Percentiles rank a stretch among this genome's conserved stretches.
phyloP scores from a whole-genome alignment of 92 coral and sea anemone genomes.

The Bergia puertoricense region DNA sequence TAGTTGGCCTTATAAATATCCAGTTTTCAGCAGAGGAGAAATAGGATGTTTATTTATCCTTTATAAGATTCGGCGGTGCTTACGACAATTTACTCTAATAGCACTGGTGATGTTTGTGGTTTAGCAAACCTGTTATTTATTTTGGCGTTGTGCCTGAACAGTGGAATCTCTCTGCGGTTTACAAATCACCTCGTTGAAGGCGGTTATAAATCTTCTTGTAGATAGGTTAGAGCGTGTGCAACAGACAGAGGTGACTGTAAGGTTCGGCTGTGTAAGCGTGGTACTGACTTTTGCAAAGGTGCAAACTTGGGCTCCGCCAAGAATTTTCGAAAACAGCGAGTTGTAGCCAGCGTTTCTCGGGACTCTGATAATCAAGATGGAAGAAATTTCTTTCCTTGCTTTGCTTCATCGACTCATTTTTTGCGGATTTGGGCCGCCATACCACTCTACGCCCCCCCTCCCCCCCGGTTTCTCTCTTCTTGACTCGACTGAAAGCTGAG shows the following conservation, averaged over 20 bases:
- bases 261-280: not conserved
- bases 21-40: not conserved
- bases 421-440: not conserved
- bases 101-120: not conserved
- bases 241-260: constrained; percentile 28
- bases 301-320: not conserved
- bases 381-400: not conserved
- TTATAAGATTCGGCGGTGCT: not conserved
- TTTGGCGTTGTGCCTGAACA: not conserved
- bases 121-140: not conserved
- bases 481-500: not conserved
- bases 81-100: not conserved
- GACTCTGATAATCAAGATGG: not conserved
- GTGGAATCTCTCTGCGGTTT: not conserved
- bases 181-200: constrained; percentile 22
- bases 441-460: not conserved
- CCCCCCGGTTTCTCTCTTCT: not conserved
- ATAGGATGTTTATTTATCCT: not conserved
- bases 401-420: not conserved
- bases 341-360: not conserved
- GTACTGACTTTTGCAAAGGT: not conserved
- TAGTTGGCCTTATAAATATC: too few species aligned
- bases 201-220: not conserved
- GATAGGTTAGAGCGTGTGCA: not conserved
- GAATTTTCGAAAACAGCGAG: not conserved